These are phyloP conservation scores for Dasysyrphus tricinctus DNA, from an alignment of 2,888 invertebrate species.

Conservation along the genomic window DNA sequence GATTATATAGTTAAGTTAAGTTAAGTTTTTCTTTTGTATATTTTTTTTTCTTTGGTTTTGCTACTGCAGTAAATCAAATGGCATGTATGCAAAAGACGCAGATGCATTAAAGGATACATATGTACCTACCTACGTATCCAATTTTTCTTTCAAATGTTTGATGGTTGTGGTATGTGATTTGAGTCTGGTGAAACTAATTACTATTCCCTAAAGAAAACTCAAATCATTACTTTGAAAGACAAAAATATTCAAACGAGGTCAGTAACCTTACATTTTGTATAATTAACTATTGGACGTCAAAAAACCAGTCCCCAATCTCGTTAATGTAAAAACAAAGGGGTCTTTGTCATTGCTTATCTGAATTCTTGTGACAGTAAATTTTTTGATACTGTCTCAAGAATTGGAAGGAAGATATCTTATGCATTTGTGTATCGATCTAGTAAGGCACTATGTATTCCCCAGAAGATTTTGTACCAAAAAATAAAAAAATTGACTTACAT, in stretches of 20 bases:
- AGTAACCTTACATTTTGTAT: not conserved
- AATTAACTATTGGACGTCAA: not conserved
- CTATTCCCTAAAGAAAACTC: conserved; percentile 9
- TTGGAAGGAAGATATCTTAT: too few species aligned
- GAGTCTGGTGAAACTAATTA: conserved; percentile 7
- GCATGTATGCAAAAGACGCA: conserved; percentile 1
- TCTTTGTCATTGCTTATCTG: not conserved
- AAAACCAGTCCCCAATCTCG: not conserved
- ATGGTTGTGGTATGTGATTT: conserved; percentile 30
- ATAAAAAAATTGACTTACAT: too few species aligned
- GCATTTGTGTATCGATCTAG: too few species aligned
- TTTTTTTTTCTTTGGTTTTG: conserved; percentile 1
- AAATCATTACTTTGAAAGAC: conserved; percentile 4
- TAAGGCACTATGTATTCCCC: too few species aligned
- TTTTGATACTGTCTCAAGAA: too few species aligned
- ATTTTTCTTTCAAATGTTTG: conserved; percentile 39
- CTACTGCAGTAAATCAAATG: conserved; percentile 32
- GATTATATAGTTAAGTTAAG: conserved; percentile 11
- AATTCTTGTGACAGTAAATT: not conserved
- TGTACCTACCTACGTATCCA: not conserved
- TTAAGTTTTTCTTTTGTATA: not conserved
- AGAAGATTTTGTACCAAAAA: too few species aligned
- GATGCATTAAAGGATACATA: not conserved
- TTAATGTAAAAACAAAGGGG: not conserved
- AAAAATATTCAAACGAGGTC: not conserved